Evolutionary conservation across 2,113 vertebrate species (phyloP).

Genomic region (Macrotis lagotis): DNA sequence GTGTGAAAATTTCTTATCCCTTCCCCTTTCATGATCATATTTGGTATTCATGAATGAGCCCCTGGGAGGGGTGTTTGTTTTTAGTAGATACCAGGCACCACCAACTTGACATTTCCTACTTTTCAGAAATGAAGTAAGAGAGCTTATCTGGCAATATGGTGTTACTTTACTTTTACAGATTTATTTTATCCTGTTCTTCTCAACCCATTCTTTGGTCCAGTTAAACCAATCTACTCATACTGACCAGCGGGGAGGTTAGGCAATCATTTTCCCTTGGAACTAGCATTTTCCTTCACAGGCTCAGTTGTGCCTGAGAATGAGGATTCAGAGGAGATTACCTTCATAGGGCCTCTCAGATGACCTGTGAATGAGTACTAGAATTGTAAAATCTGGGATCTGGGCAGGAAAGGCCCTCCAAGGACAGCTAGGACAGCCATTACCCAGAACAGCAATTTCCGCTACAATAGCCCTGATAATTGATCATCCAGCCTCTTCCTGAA

Average conservation of each 20-base stretch:
- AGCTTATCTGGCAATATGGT: too few relatives aligned
- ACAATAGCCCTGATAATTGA: background rate
- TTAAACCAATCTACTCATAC: too few relatives aligned
- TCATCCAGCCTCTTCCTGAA: background rate
- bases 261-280: background rate
- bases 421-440: background rate
- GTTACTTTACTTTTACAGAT: too few relatives aligned
- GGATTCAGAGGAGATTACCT: background rate
- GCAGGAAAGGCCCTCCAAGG: background rate
- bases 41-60: background rate
- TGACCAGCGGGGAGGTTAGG: background rate
- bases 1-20: background rate
- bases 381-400: background rate
- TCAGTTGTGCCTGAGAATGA: background rate
- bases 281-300: background rate
- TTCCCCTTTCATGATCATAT: background rate
- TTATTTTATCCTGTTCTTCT: too few relatives aligned
- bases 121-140: background rate
- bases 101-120: background rate
- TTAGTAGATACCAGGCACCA: background rate
- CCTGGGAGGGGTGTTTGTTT: background rate
- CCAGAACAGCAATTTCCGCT: background rate
- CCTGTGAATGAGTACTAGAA: background rate
- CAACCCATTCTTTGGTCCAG: too few relatives aligned
- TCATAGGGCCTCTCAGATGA: background rate